These are phyloP conservation scores for Epizoanthus scotinus DNA, from an alignment of 92 coral and sea anemone species.

Conservation along the genomic window DNA sequence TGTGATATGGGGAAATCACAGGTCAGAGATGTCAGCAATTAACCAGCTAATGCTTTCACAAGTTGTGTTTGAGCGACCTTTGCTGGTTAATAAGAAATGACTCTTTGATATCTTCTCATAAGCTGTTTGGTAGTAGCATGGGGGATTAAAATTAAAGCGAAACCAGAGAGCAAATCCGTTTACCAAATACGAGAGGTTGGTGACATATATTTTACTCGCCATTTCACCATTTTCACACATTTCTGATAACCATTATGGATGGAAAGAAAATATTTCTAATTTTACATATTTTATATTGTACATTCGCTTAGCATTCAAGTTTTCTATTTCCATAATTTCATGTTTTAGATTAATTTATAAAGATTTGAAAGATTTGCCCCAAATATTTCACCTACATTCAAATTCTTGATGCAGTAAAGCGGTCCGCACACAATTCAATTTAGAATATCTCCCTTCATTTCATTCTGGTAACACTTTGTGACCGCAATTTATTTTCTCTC, in stretches of 20 bases:
- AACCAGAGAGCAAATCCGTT: background rate
- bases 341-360: conserved; percentile 36
- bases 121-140: background rate
- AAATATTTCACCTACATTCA: conserved; percentile 5
- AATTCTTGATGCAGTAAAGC: background rate
- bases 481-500: background rate
- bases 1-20: too few species aligned
- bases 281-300: conserved; percentile 38
- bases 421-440: background rate
- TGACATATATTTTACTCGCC: background rate
- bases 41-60: too few species aligned
- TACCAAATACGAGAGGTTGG: conserved; percentile 26
- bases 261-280: background rate
- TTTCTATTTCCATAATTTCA: conserved; percentile 32
- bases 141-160: background rate
- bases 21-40: too few species aligned
- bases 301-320: conserved; percentile 33
- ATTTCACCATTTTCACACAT: background rate
- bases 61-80: too few species aligned
- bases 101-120: too few species aligned
- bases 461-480: background rate
- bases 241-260: conserved; percentile 7
- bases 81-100: too few species aligned
- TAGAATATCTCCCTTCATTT: background rate
- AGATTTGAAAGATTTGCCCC: conserved; percentile 19